Evolutionary conservation across 2,113 vertebrate species (phyloP).

Genomic region (Actinemys pallida): DNA sequence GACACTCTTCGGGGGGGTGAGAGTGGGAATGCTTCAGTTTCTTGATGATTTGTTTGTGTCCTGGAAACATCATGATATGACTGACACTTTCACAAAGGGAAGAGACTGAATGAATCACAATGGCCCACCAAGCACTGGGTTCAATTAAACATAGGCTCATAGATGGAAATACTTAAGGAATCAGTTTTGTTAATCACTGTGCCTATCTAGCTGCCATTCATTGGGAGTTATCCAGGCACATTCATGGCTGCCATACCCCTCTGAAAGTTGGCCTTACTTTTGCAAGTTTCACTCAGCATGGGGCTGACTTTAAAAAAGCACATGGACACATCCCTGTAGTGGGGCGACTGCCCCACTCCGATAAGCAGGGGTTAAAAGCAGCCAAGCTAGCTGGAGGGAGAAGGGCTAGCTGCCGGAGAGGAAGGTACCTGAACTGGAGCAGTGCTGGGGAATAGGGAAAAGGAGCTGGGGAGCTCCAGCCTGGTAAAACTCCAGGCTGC

Average conservation of each 20-base stretch:
- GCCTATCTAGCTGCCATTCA: background rate
- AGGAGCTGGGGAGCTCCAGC: too few relatives aligned
- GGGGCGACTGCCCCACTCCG: too few relatives aligned
- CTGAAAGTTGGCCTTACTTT: background rate
- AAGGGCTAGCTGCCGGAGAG: too few relatives aligned
- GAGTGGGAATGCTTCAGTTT: background rate
- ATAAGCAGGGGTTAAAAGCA: too few relatives aligned
- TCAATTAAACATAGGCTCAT: background rate
- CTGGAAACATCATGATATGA: background rate
- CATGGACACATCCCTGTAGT: background rate
- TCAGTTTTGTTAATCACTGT: background rate
- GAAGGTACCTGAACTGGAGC: too few relatives aligned
- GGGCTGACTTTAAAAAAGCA: rapidly evolving
- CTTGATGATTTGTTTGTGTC: background rate
- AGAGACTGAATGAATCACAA: background rate
- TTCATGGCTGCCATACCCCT: background rate
- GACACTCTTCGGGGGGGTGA: background rate
- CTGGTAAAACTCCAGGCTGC: too few relatives aligned
- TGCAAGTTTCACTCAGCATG: background rate
- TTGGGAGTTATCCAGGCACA: background rate
- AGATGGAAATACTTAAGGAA: background rate
- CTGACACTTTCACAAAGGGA: background rate
- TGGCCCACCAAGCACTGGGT: background rate
- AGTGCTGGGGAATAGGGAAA: too few relatives aligned
- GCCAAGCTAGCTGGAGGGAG: too few relatives aligned